Percentiles rank a stretch among this genome's conserved stretches.
Conservation (phyloP, 1,140 invertebrate genomes). For the Neodiprion pinetum region DNA sequence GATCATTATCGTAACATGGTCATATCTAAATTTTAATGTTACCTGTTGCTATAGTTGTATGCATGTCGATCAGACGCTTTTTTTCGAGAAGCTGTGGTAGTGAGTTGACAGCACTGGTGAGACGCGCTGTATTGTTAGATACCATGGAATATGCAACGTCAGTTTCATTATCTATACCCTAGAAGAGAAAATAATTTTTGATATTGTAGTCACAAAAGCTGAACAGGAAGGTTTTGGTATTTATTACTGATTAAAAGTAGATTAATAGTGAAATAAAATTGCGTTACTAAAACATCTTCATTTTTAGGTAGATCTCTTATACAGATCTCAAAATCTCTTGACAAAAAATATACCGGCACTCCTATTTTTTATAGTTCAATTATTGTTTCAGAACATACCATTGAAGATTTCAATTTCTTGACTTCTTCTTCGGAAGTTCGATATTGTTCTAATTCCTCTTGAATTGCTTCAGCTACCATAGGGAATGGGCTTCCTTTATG, state of each 20-base stretch:
- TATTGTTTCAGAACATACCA: conserved; percentile 64
- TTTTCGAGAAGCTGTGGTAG: conserved; percentile 96
- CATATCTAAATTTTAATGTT: conserved; percentile 32
- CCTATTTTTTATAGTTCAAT: no score
- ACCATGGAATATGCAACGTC: conserved; percentile 82
- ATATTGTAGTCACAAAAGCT: background rate
- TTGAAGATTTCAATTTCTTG: conserved; percentile 90
- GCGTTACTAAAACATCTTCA: no score
- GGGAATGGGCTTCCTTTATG: conserved; percentile 98
- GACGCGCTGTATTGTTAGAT: conserved; percentile 91
- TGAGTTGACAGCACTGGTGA: conserved; percentile 94
- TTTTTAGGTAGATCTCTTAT: no score
- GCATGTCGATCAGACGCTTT: conserved; percentile 97
- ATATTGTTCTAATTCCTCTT: conserved; percentile 96
- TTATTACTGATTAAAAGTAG: no score
- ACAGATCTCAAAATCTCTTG: no score
- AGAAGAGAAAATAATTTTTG: conserved; percentile 10
- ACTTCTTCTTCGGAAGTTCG: conserved; percentile 94
- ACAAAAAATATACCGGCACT: no score
- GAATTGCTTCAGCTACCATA: conserved; percentile 96
- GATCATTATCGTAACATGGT: conserved; percentile 7
- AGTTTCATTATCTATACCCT: conserved; percentile 79
- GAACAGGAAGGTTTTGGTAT: background rate
- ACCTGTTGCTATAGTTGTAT: conserved; percentile 96
- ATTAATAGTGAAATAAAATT: background rate